Conservation (phyloP, 2,113 vertebrate genomes). For the Butastur rufipennis region DNA sequence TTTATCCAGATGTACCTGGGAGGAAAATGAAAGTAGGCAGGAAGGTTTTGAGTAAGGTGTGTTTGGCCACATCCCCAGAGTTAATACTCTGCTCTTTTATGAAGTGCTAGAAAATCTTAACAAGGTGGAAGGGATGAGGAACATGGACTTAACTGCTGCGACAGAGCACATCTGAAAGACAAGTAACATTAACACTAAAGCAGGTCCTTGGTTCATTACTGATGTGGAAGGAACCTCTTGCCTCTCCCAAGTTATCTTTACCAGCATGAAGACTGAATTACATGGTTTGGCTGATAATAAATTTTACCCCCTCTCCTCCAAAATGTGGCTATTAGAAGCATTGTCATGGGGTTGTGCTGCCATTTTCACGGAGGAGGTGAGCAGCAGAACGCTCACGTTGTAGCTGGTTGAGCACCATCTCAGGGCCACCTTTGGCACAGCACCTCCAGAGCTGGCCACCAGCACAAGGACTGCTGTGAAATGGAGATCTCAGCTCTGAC, state of each 20-base stretch:
- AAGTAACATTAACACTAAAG: neutral
- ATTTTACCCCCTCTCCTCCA: neutral
- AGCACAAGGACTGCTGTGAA: neutral
- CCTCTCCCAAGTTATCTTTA: neutral
- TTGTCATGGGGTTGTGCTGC: neutral
- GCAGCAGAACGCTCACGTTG: rapidly evolving
- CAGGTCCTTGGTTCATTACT: neutral
- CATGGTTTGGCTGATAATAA: neutral
- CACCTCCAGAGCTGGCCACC: neutral
- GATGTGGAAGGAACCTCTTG: neutral
- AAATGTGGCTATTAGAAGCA: neutral
- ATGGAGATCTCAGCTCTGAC: neutral
- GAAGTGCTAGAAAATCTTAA: neutral
- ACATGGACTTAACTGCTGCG: neutral
- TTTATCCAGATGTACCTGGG: neutral
- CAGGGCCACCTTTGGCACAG: neutral
- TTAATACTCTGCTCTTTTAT: neutral
- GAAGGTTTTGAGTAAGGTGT: neutral
- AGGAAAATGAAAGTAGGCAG: neutral
- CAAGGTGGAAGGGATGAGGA: neutral
- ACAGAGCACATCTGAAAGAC: neutral
- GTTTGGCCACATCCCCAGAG: neutral
- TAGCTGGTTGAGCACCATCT: neutral
- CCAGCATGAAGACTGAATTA: neutral
- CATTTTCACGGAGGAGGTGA: neutral